These are phyloP conservation scores for Tetragonula clypearis DNA, from an alignment of 1,140 invertebrate genomes.

Conservation along the genomic window DNA sequence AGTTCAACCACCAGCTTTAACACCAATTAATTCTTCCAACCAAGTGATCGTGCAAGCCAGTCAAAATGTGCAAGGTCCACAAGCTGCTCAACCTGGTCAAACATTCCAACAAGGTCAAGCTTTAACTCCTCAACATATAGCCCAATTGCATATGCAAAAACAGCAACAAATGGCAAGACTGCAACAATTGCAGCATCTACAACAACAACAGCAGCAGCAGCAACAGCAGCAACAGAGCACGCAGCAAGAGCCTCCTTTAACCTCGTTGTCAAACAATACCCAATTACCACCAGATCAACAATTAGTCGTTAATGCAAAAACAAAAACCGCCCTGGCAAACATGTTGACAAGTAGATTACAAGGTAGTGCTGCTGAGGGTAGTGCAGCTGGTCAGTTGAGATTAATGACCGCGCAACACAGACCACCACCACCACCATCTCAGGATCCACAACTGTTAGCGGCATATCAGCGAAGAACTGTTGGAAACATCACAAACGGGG, in stretches of 20 bases:
- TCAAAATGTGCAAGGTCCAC: constrained; percentile 70
- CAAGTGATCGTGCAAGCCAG: constrained; percentile 77
- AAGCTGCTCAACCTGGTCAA: constrained; percentile 68
- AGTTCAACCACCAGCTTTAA: constrained; percentile 78
- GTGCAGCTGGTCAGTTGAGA: constrained; percentile 87
- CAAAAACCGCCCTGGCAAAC: constrained; percentile 97
- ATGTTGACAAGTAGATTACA: constrained; percentile 95
- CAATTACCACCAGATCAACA: constrained; percentile 81
- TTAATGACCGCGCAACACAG: constrained; percentile 92
- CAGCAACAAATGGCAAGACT: constrained; percentile 82
- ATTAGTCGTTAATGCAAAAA: constrained; percentile 92
- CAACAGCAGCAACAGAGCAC: constrained; percentile 71
- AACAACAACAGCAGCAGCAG: constrained; percentile 73
- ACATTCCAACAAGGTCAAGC: constrained; percentile 75
- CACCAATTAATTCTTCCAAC: constrained; percentile 78
- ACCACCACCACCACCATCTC: constrained; percentile 80
- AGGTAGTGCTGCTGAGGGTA: constrained; percentile 82
- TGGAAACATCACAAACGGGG: constrained; percentile 81
- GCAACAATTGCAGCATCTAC: constrained; percentile 69
- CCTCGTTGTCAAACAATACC: constrained; percentile 73
- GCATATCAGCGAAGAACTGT: constrained; percentile 81
- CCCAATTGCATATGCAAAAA: constrained; percentile 78
- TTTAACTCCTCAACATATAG: constrained; percentile 75
- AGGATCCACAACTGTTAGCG: constrained; percentile 78
- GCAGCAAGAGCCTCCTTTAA: constrained; percentile 73